Evolutionary conservation across 1,140 invertebrate genomes (phyloP), one percentile per base, ranked within the genome.

Genomic region (Hirudo medicinalis): DNA sequence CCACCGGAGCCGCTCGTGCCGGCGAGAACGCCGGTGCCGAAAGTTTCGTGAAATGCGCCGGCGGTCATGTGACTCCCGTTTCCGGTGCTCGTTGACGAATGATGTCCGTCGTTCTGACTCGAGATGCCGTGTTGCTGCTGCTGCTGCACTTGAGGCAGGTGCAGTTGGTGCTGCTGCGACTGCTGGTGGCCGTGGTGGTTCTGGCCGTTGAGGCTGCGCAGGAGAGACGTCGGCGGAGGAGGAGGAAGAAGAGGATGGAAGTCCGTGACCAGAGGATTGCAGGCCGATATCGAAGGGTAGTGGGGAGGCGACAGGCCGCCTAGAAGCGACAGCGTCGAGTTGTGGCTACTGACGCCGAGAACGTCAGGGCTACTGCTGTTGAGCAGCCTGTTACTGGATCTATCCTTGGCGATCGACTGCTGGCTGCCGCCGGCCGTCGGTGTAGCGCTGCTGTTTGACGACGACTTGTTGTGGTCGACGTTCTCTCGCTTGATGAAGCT

Each of bases 21-120:
- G 19, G 29, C 57, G 13, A 63, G 11, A n/a, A 63, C 57, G 57
- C 22, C 57, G 57, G 29, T 32, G 57, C 57, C 22, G 57, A 63
- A 22, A 11, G 22, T 22, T 32, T 63, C 22, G 57, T 25, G 22
- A 20, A 63, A 63, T 2, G 22, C 57, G 57, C 29, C 57, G 57
- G 22, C 57, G 57, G 29, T 49, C 69, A 49, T 36, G 69, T 70
- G 69, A 70, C 69, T 54, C n/a, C 67, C 67, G 69, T 53, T 70
- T 36, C 67, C 67, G n/a, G 29, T 40, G 17, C 67, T 49, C 43
- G 43, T 49, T 11, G 43, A 49, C 9, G 43, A 49, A 17, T 49
- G 43, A 49, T 49, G 43, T 11, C 43, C 43, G 43, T 49, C 43
- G 43, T 17, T 49, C 43, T 49, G 43, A 17, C 43, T 49, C 9